phyloP scores from a whole-genome alignment of 2,888 invertebrate species.

The Mythimna albipuncta region DNA sequence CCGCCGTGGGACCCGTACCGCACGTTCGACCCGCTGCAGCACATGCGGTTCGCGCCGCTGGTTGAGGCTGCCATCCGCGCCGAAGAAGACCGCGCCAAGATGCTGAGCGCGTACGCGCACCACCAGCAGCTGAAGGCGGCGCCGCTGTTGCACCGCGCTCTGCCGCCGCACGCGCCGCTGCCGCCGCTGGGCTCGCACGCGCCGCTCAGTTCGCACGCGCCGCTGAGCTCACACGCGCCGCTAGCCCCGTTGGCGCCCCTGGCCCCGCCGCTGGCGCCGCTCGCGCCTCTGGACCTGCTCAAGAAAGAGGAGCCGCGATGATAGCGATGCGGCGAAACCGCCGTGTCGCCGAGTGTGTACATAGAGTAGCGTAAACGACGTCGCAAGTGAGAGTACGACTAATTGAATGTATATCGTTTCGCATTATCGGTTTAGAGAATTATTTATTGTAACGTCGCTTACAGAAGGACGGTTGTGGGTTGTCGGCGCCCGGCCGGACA shows the following conservation, averaged over 20 bases:
- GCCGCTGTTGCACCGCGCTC: conserved; percentile 83
- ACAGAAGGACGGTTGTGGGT: conserved; percentile 62
- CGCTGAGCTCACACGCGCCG: conserved; percentile 80
- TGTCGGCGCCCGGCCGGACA: conserved; percentile 65
- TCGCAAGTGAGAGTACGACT: conserved; percentile 81
- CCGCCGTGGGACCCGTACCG: conserved; percentile 93
- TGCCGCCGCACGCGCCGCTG: conserved; percentile 85
- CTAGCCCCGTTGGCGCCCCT: conserved; percentile 87
- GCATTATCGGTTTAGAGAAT: conserved; percentile 87
- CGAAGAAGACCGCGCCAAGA: conserved; percentile 95
- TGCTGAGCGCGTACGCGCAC: conserved; percentile 93
- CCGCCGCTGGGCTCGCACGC: conserved; percentile 75
- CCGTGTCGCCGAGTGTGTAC: conserved; percentile 75
- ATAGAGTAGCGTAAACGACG: conserved; percentile 71
- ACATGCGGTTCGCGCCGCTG: conserved; percentile 94
- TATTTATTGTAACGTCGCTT: conserved; percentile 88
- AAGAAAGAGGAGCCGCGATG: conserved; percentile 91
- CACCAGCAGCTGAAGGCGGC: conserved; percentile 90
- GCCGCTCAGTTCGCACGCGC: conserved; percentile 76
- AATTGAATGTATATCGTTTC: conserved; percentile 81
- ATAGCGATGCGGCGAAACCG: conserved; percentile 73
- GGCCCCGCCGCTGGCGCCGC: conserved; percentile 89
- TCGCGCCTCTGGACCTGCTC: conserved; percentile 91
- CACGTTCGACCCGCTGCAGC: conserved; percentile 93
- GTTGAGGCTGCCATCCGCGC: conserved; percentile 95